Base-by-base conservation (phyloP, 2,888 invertebrate species). In the Tiliacea citrago region DNA sequence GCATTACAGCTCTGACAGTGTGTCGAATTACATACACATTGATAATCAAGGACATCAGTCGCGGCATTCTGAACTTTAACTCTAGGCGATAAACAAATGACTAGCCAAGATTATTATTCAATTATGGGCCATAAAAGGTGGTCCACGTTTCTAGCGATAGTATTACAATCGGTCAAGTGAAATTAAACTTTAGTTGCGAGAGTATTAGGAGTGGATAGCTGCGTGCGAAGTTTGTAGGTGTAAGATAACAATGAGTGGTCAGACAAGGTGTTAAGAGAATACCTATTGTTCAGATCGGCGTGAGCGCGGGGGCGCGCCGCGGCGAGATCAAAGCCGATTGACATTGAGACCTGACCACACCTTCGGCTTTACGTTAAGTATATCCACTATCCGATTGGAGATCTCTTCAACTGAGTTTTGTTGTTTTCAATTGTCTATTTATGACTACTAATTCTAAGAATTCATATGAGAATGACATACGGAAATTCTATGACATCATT, bases 331-430 rank as follows among this genome's bases (percentile, higher is more conserved):
- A 93, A 94, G 90, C 83, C 79, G 87, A 90, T 90, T 90, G 89
- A 90, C 91, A 91, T 91, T 90, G 89, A 91, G 89, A 90, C 90
- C 88, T 89, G 92, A 90, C 93, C 92, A 92, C 91, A 92, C 91
- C 91, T 90, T 86, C 75, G 77, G 72, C 78, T 84, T 75, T 75
- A 82, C 62, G 66, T 69, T 78, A 80, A 71, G 68, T 84, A 85
- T 85, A 86, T 83, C 78, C 81, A 79, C 77, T 81, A 82, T 77
- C 72, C 77, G 81, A 86, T 82, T 83, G 71, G 62, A 68, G 77
- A 73, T 67, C 74, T 74, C 60, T 58, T 78, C 69, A 62, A 66
- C 51, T 69, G 68, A 67, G 68, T 82, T 84, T 83, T 80, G 55
- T 86, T 81, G 39, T 70, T 65, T 73, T 76, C 68, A 63, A 69